phyloP scores from a whole-genome alignment of 53 echinoderm and acorn worm species.

The Paelopatides confundens region DNA sequence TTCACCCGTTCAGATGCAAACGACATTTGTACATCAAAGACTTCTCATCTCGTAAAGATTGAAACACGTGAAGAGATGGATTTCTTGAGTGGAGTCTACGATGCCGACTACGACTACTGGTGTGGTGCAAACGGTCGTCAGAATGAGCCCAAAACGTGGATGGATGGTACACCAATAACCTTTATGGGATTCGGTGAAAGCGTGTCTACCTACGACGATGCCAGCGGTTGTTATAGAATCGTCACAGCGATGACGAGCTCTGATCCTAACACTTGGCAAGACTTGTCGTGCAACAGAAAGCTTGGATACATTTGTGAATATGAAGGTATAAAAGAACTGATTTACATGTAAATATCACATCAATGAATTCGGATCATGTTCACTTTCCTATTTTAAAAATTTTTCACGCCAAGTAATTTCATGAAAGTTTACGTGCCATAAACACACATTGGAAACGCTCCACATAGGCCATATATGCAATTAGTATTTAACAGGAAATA shows the following conservation, averaged over 20 bases:
- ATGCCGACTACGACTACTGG: background rate
- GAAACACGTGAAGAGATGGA: background rate
- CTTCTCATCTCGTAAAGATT: background rate
- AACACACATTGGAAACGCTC: too few species aligned
- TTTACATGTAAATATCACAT: too few species aligned
- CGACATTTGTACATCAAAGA: background rate
- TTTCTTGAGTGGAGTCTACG: background rate
- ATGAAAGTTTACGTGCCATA: too few species aligned
- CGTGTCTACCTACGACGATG: background rate
- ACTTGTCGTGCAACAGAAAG: background rate
- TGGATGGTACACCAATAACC: slow-evolving; percentile 1
- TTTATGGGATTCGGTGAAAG: background rate
- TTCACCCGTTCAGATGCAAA: background rate
- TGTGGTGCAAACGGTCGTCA: background rate
- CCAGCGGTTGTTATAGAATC: background rate
- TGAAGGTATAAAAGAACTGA: background rate
- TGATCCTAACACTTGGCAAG: slow-evolving; percentile 9
- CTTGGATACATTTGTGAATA: slow-evolving; percentile 19
- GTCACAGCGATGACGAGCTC: background rate
- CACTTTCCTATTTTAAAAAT: too few species aligned
- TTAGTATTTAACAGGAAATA: too few species aligned
- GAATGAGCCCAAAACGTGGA: background rate
- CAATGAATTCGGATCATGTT: too few species aligned
- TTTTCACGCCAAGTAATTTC: too few species aligned
- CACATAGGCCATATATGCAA: too few species aligned